phyloP scores from a whole-genome alignment of 1,140 invertebrate species.

The Varroa destructor region DNA sequence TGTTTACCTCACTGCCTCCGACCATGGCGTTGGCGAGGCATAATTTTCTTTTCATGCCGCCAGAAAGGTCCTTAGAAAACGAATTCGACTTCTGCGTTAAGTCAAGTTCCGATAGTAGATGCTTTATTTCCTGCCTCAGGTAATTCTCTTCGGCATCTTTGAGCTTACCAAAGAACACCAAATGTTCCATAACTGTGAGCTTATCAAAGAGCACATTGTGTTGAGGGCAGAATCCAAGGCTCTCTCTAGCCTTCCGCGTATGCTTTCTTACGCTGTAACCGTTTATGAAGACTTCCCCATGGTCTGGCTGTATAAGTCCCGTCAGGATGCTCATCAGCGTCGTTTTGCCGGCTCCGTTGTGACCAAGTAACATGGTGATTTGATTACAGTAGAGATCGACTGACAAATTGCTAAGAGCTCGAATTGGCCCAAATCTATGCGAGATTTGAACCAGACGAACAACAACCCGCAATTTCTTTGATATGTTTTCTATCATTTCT shows the following conservation, averaged over 20 bases:
- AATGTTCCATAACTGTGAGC: slow-evolving; percentile 43
- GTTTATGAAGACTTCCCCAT: slow-evolving; percentile 53
- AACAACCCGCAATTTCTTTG: neutral
- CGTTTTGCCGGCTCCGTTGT: slow-evolving; percentile 51
- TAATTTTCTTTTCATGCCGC: slow-evolving; percentile 48
- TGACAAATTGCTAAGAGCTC: slow-evolving; percentile 56
- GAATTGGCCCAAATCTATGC: neutral
- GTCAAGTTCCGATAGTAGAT: slow-evolving; percentile 36
- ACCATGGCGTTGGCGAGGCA: slow-evolving; percentile 47
- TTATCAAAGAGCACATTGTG: slow-evolving; percentile 37
- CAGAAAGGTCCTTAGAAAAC: slow-evolving; percentile 38
- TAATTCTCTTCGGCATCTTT: neutral
- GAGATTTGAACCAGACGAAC: neutral
- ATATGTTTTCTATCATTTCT: neutral
- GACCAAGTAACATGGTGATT: slow-evolving; percentile 47
- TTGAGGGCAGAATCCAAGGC: slow-evolving; percentile 32
- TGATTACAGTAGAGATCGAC: slow-evolving; percentile 52
- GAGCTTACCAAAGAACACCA: slow-evolving; percentile 39
- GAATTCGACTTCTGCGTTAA: slow-evolving; percentile 29
- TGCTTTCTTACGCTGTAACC: slow-evolving; percentile 51
- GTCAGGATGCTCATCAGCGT: slow-evolving; percentile 47
- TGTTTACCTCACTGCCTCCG: slow-evolving; percentile 49
- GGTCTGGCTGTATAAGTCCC: slow-evolving; percentile 48
- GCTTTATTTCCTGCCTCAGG: neutral
- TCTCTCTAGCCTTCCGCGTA: slow-evolving; percentile 31